These are phyloP conservation scores for Lepidothrix coronata DNA, from an alignment of 2,113 vertebrate genomes.

Conservation along the genomic window DNA sequence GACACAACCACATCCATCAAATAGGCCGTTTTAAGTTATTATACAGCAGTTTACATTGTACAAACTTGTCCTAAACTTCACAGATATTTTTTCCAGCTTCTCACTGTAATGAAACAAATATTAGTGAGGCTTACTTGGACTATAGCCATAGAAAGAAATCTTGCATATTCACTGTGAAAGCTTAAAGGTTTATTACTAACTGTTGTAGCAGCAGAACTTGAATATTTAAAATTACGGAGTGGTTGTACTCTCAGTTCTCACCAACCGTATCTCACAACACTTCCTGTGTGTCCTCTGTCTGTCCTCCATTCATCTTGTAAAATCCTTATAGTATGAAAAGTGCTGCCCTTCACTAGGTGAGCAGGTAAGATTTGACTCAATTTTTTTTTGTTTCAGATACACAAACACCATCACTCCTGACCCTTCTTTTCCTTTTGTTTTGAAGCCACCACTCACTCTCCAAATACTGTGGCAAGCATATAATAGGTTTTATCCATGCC, in stretches of 20 bases:
- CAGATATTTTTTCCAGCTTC: neutral
- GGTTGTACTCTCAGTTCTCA: neutral
- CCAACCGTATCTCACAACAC: neutral
- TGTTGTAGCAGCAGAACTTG: neutral
- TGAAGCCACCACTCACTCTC: neutral
- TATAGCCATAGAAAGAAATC: neutral
- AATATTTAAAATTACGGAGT: neutral
- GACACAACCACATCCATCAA: conserved; percentile 47
- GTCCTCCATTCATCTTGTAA: neutral
- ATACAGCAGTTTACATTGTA: conserved; percentile 38
- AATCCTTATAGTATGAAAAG: neutral
- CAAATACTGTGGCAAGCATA: neutral
- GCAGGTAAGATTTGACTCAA: neutral
- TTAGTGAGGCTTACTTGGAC: neutral
- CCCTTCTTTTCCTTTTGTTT: neutral
- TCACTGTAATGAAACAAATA: neutral
- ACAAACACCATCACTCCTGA: too few relatives aligned
- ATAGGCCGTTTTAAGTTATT: conserved; percentile 51
- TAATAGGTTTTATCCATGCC: neutral
- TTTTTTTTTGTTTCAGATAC: neutral
- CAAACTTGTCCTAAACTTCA: conserved; percentile 39
- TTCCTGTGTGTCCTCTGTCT: neutral
- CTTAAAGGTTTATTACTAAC: neutral
- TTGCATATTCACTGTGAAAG: neutral
- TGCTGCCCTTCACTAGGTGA: neutral